A percentile compares a stretch with the other conserved stretches of the same genome.
These are phyloP conservation scores for Xiphophorus maculatus DNA, from an alignment of 2,113 vertebrate species.

Conservation along the genomic window DNA sequence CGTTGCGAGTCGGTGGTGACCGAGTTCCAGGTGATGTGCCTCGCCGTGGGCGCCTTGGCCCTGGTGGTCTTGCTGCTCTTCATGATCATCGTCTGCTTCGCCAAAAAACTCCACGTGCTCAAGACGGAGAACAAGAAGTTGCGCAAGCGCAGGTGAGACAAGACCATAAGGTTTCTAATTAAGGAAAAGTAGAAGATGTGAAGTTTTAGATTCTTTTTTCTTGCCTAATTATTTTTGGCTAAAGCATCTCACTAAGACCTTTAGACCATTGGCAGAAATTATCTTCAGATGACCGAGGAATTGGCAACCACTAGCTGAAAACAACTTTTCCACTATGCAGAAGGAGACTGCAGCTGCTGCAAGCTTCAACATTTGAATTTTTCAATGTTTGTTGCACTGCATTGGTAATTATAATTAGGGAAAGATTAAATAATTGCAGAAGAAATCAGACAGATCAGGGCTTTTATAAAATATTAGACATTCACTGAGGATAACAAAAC, in stretches of 20 bases:
- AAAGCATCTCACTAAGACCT: too few species aligned
- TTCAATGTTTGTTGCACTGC: neutral
- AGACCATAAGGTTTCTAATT: neutral
- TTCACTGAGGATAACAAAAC: neutral
- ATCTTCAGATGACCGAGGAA: too few species aligned
- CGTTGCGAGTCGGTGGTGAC: slow-evolving; percentile 96
- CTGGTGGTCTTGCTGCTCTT: slow-evolving; percentile 94
- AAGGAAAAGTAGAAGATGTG: neutral
- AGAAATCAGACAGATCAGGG: neutral
- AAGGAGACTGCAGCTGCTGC: neutral
- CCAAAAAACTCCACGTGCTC: slow-evolving; percentile 98
- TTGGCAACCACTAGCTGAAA: neutral
- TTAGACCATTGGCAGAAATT: too few species aligned
- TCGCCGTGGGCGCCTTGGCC: slow-evolving; percentile 90
- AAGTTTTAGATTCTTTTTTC: neutral
- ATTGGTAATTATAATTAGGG: neutral
- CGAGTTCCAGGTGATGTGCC: slow-evolving; percentile 98
- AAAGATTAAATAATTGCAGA: too few species aligned
- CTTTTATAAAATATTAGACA: neutral
- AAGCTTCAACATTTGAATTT: neutral
- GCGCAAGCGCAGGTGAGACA: slow-evolving; percentile 92
- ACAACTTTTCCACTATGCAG: too few species aligned
- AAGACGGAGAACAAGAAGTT: slow-evolving; percentile 97
- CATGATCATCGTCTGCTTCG: slow-evolving; percentile 98
- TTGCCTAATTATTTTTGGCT: neutral